Evolutionary conservation across 53 echinoderm and acorn worm species (phyloP).

Genomic region (Apostichopus leukothele): DNA sequence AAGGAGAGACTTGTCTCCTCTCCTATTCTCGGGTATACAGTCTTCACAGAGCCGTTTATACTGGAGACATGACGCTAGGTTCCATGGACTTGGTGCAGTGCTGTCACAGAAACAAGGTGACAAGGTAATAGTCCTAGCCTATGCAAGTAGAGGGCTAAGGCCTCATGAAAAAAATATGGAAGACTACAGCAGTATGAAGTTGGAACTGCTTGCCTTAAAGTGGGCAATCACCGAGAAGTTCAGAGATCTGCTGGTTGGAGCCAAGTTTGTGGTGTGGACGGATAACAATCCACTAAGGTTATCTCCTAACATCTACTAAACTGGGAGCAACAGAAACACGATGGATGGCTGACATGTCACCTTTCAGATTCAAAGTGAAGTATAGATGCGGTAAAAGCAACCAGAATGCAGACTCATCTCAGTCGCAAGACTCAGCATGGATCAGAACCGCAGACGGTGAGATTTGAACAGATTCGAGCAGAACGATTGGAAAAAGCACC

Average conservation of each 20-base stretch:
- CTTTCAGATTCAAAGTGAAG: conserved; percentile 59
- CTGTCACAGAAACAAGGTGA: conserved; percentile 33
- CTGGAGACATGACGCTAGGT: conserved; percentile 36
- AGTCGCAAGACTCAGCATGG: conserved; percentile 24
- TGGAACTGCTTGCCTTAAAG: conserved; percentile 60
- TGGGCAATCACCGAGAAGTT: conserved; percentile 68
- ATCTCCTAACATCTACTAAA: conserved; percentile 58
- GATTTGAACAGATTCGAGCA: conserved; percentile 4
- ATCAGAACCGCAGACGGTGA: background rate
- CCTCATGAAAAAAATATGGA: conserved; percentile 53
- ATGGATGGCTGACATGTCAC: conserved; percentile 64
- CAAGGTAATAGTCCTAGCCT: conserved; percentile 43
- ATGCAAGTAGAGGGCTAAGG: conserved; percentile 59
- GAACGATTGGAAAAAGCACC: background rate
- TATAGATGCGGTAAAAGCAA: conserved; percentile 56
- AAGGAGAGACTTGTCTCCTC: conserved; percentile 23
- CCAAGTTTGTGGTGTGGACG: conserved; percentile 59
- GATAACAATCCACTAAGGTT: conserved; percentile 64
- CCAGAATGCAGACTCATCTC: conserved; percentile 52
- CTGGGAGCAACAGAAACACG: conserved; percentile 63
- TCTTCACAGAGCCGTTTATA: conserved; percentile 24
- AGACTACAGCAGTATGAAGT: conserved; percentile 58
- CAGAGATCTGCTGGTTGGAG: conserved; percentile 55
- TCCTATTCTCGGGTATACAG: conserved; percentile 37
- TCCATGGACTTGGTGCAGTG: conserved; percentile 37